These are phyloP conservation scores for Neodiprion virginianus DNA, from an alignment of 1,140 invertebrate genomes.

Conservation along the genomic window DNA sequence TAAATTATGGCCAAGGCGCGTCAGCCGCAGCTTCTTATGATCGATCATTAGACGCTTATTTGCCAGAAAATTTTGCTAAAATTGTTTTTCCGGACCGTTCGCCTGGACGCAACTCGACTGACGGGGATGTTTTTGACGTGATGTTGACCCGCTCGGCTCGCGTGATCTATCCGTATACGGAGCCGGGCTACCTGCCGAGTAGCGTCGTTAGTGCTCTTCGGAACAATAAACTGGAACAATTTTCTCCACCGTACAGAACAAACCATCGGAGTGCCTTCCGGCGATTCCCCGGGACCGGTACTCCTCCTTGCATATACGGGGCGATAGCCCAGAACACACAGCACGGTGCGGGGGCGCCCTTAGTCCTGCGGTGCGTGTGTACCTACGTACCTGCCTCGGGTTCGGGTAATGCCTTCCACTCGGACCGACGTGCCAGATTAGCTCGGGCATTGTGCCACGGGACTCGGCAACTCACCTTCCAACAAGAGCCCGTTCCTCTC, in stretches of 20 bases:
- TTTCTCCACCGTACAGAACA: too few species aligned
- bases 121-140: conserved; percentile 28
- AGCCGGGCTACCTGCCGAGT: conserved; percentile 39
- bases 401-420: conserved; percentile 17
- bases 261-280: too few species aligned
- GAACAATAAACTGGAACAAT: too few species aligned
- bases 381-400: conserved; percentile 16
- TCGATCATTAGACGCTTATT: conserved; percentile 61
- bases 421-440: conserved; percentile 26
- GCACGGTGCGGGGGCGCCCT: neutral
- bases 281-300: neutral
- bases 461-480: neutral
- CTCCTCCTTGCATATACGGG: conserved; percentile 21
- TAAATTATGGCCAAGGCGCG: conserved; percentile 61
- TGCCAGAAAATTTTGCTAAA: conserved; percentile 58
- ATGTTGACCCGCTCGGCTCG: neutral
- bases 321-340: conserved; percentile 24
- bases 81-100: conserved; percentile 39
- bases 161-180: too few species aligned
- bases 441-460: conserved; percentile 31
- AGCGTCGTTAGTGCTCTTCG: conserved; percentile 17
- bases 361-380: neutral
- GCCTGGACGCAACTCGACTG: neutral
- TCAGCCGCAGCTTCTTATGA: conserved; percentile 59
- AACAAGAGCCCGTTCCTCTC: neutral